Conservation (phyloP, 2,888 invertebrate genomes). For the Euproctis similis region DNA sequence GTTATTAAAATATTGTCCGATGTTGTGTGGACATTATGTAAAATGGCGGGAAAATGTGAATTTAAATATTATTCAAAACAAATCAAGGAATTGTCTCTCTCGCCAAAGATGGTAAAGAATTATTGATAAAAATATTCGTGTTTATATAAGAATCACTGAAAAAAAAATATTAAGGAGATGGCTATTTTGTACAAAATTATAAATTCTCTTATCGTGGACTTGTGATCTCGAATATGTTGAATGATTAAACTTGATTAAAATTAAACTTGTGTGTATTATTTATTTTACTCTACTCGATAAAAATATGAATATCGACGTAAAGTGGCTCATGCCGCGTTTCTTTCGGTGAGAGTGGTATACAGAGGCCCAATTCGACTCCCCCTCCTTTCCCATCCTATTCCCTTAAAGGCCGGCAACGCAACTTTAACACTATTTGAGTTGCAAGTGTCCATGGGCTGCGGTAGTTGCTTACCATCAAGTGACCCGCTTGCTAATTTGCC, state of each 20-base stretch:
- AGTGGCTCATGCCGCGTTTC: no score
- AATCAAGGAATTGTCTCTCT: slow-evolving; percentile 50
- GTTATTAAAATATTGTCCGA: slow-evolving; percentile 62
- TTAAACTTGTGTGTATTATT: slow-evolving; percentile 35
- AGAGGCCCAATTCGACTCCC: no score
- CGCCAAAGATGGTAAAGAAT: slow-evolving; percentile 36
- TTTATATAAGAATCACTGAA: slow-evolving; percentile 44
- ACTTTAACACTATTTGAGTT: no score
- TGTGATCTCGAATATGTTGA: slow-evolving; percentile 72
- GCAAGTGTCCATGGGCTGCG: no score
- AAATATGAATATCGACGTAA: no score
- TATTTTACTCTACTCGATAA: no score
- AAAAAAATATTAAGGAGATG: slow-evolving; percentile 49
- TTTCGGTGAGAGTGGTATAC: no score
- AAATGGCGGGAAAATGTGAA: slow-evolving; percentile 4
- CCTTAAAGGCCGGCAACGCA: no score
- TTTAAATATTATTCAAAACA: slow-evolving; percentile 27
- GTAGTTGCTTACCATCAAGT: no score
- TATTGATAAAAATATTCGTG: slow-evolving; percentile 51
- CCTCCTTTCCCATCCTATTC: no score
- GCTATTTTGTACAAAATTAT: slow-evolving; percentile 74
- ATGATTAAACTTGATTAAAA: slow-evolving; percentile 68
- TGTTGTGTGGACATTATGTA: slow-evolving; percentile 20
- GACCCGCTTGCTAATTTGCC: no score
- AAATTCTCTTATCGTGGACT: slow-evolving; percentile 60